These are phyloP conservation scores for Drosophila repletoides DNA, from an alignment of 1,140 invertebrate species.

Conservation along the genomic window DNA sequence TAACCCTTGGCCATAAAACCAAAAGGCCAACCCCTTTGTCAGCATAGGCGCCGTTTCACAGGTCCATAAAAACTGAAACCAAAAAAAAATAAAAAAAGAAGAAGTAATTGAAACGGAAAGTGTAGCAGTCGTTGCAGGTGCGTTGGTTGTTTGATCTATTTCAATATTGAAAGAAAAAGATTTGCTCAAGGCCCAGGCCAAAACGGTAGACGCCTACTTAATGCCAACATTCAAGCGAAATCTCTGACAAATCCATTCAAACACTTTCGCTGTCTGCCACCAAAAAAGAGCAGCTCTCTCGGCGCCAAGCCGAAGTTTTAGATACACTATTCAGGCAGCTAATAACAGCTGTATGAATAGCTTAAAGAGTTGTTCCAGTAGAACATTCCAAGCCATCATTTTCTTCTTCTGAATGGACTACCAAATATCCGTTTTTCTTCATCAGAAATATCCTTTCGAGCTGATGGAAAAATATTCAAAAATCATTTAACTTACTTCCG, in stretches of 20 bases:
- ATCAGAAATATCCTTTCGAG: too few relatives aligned
- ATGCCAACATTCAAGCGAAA: constrained; percentile 62
- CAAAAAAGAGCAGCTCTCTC: background rate
- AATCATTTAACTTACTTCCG: too few relatives aligned
- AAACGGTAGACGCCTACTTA: constrained; percentile 54
- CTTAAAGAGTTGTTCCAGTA: too few relatives aligned
- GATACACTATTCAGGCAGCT: too few relatives aligned
- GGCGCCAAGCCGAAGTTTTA: too few relatives aligned
- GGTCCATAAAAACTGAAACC: constrained; percentile 22
- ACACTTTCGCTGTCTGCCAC: constrained; percentile 45
- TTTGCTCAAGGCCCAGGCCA: constrained; percentile 18
- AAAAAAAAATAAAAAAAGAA: background rate
- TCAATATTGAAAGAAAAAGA: background rate
- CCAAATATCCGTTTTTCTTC: too few relatives aligned
- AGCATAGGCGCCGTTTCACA: constrained; percentile 46
- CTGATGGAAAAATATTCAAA: too few relatives aligned
- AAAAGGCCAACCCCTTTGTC: constrained; percentile 43
- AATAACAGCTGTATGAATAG: too few relatives aligned
- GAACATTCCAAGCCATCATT: too few relatives aligned
- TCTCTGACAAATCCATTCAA: constrained; percentile 17
- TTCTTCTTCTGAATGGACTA: too few relatives aligned
- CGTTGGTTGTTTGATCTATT: constrained; percentile 8
- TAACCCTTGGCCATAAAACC: constrained; percentile 62
- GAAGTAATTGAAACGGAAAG: constrained; percentile 48
- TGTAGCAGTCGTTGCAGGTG: constrained; percentile 38